Conservation (phyloP, 2,113 vertebrate species). For the Leucopsar rothschildi region DNA sequence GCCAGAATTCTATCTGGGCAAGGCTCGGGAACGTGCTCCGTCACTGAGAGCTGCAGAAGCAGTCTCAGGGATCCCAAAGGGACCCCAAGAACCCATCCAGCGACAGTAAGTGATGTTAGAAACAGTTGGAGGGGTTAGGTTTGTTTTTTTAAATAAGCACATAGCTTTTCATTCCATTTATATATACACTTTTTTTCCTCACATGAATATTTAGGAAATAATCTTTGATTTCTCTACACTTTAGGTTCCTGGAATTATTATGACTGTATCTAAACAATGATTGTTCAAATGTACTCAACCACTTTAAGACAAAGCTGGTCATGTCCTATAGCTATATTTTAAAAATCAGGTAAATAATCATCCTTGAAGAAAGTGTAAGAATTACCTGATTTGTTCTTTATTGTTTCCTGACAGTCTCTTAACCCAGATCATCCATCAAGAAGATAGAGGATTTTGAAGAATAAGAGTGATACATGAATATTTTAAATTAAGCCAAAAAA, state of each 20-base stretch:
- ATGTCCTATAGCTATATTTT: not conserved
- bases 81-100: too few relatives aligned
- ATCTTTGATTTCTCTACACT: not conserved
- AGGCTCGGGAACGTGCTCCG: too few relatives aligned
- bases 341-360: not conserved
- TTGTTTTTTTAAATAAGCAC: not conserved
- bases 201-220: not conserved
- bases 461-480: not conserved
- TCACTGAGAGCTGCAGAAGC: too few relatives aligned
- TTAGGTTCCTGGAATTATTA: not conserved
- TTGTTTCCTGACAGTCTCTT: not conserved
- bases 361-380: not conserved
- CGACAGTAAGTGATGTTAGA: not conserved
- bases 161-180: not conserved
- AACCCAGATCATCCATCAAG: not conserved
- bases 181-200: not conserved
- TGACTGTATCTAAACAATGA: not conserved
- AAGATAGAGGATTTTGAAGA: not conserved
- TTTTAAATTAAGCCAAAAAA: not conserved
- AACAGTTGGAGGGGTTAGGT: not conserved
- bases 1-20: too few relatives aligned
- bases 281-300: not conserved
- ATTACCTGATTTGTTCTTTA: not conserved
- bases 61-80: too few relatives aligned
- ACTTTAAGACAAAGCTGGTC: not conserved